These are phyloP conservation scores for Anthophora plumipes DNA, from an alignment of 2,888 invertebrate species.

Conservation along the genomic window DNA sequence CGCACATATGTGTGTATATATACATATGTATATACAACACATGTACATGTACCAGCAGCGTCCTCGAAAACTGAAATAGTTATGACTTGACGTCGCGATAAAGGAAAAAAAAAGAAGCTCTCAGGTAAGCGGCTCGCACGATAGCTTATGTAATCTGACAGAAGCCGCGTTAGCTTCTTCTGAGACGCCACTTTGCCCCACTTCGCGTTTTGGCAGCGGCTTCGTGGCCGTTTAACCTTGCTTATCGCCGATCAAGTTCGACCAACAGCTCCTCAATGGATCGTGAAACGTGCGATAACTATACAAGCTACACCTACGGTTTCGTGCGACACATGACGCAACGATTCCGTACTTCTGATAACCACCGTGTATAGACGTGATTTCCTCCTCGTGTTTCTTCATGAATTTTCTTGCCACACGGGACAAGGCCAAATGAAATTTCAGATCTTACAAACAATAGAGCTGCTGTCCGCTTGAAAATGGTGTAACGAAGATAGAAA, in stretches of 20 bases:
- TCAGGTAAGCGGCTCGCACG: constrained; percentile 55
- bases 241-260: constrained; percentile 49
- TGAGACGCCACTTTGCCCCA: constrained; percentile 18
- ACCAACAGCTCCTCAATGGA: constrained; percentile 28
- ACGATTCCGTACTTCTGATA: neutral
- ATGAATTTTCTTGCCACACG: neutral
- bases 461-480: neutral
- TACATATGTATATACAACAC: neutral
- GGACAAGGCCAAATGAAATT: neutral
- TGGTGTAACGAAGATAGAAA: neutral
- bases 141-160: constrained; percentile 44
- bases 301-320: constrained; percentile 12
- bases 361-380: neutral
- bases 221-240: constrained; percentile 43
- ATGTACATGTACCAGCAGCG: constrained; percentile 34
- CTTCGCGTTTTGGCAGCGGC: constrained; percentile 44
- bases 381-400: neutral
- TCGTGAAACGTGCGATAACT: constrained; percentile 3
- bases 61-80: constrained; percentile 77
- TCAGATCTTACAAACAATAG: neutral
- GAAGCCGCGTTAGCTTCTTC: constrained; percentile 16
- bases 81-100: constrained; percentile 66
- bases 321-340: neutral
- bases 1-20: neutral
- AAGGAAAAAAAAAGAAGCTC: constrained; percentile 52